Percentiles rank a stretch among this genome's conserved stretches.
Conservation (phyloP, 2,888 invertebrate species). For the Dioctria rufipes region DNA sequence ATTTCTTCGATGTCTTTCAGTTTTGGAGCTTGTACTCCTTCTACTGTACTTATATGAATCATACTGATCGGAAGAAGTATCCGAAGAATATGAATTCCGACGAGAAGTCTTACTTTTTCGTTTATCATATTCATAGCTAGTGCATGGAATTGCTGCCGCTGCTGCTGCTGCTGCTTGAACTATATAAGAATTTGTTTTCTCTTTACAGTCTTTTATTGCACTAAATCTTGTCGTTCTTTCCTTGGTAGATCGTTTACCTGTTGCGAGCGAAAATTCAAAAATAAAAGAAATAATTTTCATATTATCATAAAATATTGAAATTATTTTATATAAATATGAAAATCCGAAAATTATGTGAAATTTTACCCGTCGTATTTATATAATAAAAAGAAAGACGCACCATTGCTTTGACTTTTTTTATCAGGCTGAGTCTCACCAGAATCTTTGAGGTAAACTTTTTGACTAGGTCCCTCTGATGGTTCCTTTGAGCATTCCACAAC, state of each 20-base stretch:
- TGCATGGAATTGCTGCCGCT: conserved; percentile 30
- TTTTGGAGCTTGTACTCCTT: conserved; percentile 3
- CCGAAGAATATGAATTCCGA: conserved; percentile 32
- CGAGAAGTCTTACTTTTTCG: conserved; percentile 31
- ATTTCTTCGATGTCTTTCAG: background rate
- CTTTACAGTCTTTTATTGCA: conserved; percentile 68
- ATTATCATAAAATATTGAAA: no score
- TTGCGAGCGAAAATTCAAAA: conserved; percentile 55
- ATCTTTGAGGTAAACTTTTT: conserved; percentile 65
- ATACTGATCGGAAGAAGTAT: conserved; percentile 55
- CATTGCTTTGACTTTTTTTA: conserved; percentile 68
- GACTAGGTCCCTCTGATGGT: conserved; percentile 46
- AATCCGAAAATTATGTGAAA: conserved; percentile 18
- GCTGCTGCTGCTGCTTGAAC: conserved; percentile 31
- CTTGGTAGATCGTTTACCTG: conserved; percentile 67
- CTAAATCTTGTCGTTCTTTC: conserved; percentile 70
- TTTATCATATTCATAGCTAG: conserved; percentile 54
- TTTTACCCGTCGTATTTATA: conserved; percentile 38
- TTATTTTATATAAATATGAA: no score
- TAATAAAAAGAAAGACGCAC: conserved; percentile 64
- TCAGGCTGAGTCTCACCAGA: conserved; percentile 66
- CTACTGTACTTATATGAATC: conserved; percentile 46
- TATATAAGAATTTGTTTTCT: conserved; percentile 51
- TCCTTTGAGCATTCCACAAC: background rate
- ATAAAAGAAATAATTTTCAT: conserved; percentile 38